Evolutionary conservation across 2,888 invertebrate species (phyloP).

Genomic region (Cyrtodaria siliqua): DNA sequence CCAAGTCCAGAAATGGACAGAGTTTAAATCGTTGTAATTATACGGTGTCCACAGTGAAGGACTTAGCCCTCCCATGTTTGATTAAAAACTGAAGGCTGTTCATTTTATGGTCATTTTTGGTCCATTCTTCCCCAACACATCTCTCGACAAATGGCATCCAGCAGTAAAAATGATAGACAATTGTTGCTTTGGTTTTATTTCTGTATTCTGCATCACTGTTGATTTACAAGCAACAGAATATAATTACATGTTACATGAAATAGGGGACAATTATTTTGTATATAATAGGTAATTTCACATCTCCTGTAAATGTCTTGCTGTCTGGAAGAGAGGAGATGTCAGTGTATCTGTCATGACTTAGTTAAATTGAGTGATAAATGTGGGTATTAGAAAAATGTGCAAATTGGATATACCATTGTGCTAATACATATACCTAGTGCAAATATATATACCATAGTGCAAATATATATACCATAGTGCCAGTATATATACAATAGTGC

Average conservation of each 20-base stretch:
- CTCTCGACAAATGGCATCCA: slow-evolving; percentile 44
- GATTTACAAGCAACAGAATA: slow-evolving; percentile 31
- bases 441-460: too few relatives aligned
- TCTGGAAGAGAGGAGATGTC: slow-evolving; percentile 15
- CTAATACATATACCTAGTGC: too few relatives aligned
- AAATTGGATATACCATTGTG: too few relatives aligned
- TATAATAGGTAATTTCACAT: slow-evolving; percentile 45
- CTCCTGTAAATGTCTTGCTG: slow-evolving; percentile 31
- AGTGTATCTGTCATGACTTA: slow-evolving; percentile 20
- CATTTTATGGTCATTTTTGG: slow-evolving; percentile 53
- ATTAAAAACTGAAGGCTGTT: slow-evolving; percentile 44
- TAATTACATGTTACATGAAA: slow-evolving; percentile 20
- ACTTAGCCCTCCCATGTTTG: slow-evolving; percentile 44
- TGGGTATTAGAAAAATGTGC: too few relatives aligned
- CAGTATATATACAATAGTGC: too few relatives aligned
- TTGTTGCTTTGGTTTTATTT: slow-evolving; percentile 50
- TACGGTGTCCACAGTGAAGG: slow-evolving; percentile 20
- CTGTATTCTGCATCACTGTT: slow-evolving; percentile 8
- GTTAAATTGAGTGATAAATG: slow-evolving; percentile 1
- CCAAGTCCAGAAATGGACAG: slow-evolving; percentile 7
- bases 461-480: too few relatives aligned
- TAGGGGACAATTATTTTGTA: slow-evolving; percentile 37
- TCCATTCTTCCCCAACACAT: slow-evolving; percentile 45
- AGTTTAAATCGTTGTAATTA: slow-evolving; percentile 39
- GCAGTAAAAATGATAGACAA: slow-evolving; percentile 55